Evolutionary conservation across 2,113 vertebrate species (phyloP), one percentile per base, ranked within the genome.

Genomic region (Dromas ardeola): DNA sequence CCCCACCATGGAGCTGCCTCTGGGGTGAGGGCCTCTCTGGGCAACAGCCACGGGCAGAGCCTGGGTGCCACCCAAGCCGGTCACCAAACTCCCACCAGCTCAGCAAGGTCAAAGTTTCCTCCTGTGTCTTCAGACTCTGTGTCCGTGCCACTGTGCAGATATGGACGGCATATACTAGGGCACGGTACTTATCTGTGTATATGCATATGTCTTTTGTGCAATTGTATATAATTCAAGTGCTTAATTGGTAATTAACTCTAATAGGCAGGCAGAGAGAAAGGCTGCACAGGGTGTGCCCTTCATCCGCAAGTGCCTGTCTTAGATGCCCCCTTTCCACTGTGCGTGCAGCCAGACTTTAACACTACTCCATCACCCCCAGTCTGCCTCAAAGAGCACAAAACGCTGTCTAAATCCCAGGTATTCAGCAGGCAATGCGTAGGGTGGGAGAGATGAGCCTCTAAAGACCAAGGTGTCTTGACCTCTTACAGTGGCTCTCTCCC

Each of bases 181-280:
- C 45, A 23, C 7, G 29, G 42, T 43, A 70, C 70, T 81, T 81
- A 38, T 7, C 58, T 78, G 21, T 26, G 18, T 49, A 32, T 23
- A 45, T 50, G 29, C 15, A 3, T 79, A 25, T 73, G 79, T 95
- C 61, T 79, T 86, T 81, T 72, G 36, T 76, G 70, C 70, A 63
- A 22, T 36, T 81, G 50, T 78, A 36, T 79, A 13, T 72, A 72
- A 96, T 81, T 89, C 61, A 38, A 69, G 84, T 85, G 34, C 65
- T 87, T 91, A 92, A 88, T 95, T 85, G 40, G 43, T 92, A 70
- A 95, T 95, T 95, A 90, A 50, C 34, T 90, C n/a, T 81, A 84
- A 74, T 20, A 81, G 69, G 72, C 52, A 74, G 69, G 78, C 43
- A 23, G 65, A 91, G 50, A 83, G 50, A 47, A 63, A 91, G 73